phyloP scores from a whole-genome alignment of 2,797 vertebrate species.

The Onychomys torridus region DNA sequence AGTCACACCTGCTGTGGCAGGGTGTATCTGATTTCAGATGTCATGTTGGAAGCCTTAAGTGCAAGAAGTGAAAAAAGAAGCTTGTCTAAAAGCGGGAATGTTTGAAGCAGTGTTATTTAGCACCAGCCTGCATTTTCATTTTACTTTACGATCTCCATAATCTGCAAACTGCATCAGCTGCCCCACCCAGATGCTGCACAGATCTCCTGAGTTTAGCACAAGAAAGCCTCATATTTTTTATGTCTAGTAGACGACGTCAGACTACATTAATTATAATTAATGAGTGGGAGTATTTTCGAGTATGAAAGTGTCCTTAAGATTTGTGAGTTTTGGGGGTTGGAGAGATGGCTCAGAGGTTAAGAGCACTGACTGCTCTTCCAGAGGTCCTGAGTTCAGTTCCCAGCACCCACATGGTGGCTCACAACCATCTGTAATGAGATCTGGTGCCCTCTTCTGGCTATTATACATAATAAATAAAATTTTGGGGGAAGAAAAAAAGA shows the following conservation, averaged over 20 bases:
- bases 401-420: too few relatives aligned
- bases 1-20: not conserved
- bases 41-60: conserved; percentile 12
- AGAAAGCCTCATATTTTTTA: not conserved
- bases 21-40: not conserved
- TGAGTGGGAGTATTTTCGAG: not conserved
- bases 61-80: not conserved
- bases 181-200: not conserved
- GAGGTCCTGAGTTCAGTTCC: too few relatives aligned
- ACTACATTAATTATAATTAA: not conserved
- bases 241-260: conserved; percentile 14
- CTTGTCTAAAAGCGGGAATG: not conserved
- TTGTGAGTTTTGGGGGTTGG: too few relatives aligned
- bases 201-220: not conserved
- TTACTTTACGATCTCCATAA: not conserved
- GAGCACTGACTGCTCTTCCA: too few relatives aligned
- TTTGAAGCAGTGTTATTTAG: not conserved
- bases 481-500: not conserved
- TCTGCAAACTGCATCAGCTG: not conserved
- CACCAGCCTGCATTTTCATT: not conserved
- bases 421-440: too few relatives aligned
- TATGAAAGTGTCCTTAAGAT: not conserved
- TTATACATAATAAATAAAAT: too few relatives aligned
- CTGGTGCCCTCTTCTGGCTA: too few relatives aligned
- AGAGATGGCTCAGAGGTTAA: too few relatives aligned